Percentiles rank a stretch among this genome's conserved stretches.
Conservation (phyloP, 1,140 invertebrate species). For the Brachionus plicatilis region DNA sequence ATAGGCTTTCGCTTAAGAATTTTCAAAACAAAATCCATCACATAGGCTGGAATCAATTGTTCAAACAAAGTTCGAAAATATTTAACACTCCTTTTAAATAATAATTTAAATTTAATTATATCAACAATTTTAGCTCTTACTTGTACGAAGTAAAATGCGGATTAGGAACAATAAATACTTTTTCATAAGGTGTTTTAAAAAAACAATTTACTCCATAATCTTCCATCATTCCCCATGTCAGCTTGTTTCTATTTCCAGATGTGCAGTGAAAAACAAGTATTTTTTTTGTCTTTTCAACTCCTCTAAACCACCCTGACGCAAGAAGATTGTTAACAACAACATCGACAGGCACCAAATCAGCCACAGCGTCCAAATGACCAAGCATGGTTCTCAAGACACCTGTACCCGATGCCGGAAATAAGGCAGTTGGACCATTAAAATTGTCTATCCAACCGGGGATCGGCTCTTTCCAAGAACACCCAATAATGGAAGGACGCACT, state of each 20-base stretch:
- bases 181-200: conserved; percentile 50
- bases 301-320: conserved; percentile 70
- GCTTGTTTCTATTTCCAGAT: conserved; percentile 41
- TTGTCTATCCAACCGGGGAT: conserved; percentile 61
- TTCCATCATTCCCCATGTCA: conserved; percentile 42
- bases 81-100: conserved; percentile 44
- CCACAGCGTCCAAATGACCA: conserved; percentile 66
- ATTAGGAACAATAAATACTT: conserved; percentile 49
- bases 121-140: not conserved
- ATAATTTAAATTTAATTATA: not conserved
- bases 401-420: conserved; percentile 60
- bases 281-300: conserved; percentile 57
- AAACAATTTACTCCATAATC: conserved; percentile 44
- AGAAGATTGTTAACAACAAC: conserved; percentile 80
- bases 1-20: conserved; percentile 46
- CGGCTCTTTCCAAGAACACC: conserved; percentile 79
- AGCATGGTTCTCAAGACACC: conserved; percentile 79
- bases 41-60: conserved; percentile 51
- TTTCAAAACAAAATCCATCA: conserved; percentile 51
- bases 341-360: conserved; percentile 90
- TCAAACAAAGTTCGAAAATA: conserved; percentile 44
- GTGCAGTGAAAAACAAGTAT: conserved; percentile 41
- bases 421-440: conserved; percentile 51
- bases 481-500: conserved; percentile 81
- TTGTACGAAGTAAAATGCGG: conserved; percentile 47